Evolutionary conservation across 1,140 invertebrate species (phyloP), one percentile per base, ranked within the genome.

Genomic region (Melitaea cinxia): DNA sequence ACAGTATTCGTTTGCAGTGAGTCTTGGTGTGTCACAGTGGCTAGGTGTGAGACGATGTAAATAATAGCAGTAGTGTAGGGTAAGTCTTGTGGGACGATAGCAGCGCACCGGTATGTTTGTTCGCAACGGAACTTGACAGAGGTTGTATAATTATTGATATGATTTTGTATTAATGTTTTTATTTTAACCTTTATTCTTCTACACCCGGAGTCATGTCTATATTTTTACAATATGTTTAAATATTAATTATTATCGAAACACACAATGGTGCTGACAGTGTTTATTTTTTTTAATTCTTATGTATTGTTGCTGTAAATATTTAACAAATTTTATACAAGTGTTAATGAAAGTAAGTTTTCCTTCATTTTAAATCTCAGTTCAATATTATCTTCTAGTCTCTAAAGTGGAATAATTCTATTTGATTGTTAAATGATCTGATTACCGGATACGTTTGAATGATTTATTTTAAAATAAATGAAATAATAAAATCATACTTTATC

Each of bases 341-440:
- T 63, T 67, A 65, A 62, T 65, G 55, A 21, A 73, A 62, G 45
- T 61, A 50, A 57, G 50, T 53, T 60, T 63, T 71, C 62, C 67
- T 69, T 69, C 30, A 57, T 63, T 67, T 67, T 54, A 65, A 73
- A 74, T 81, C 82, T 85, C 77, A 80, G 77, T 82, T 87, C 69
- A 80, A 81, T 76, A 79, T 82, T 78, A 80, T 78, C 82, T 66
- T 89, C 86, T 87, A 87, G 86, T 89, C 86, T 88, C 68, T 74
- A 80, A 84, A 82, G 73, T 85, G 75, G n/a, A 80, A 81, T 76
- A 69, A 75, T 75, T 78, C 58, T 79, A 82, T 78, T 80, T 76
- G 76, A 78, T 84, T 82, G 75, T 80, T 77, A 65, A 75, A 76
- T 78, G 75, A 84, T 83, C 72, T 82, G 77, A 82, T 73, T 68